Percentiles rank a stretch among this genome's conserved stretches.
phyloP scores from a whole-genome alignment of 2,888 invertebrate genomes.

The Zaprionus bogoriensis region DNA sequence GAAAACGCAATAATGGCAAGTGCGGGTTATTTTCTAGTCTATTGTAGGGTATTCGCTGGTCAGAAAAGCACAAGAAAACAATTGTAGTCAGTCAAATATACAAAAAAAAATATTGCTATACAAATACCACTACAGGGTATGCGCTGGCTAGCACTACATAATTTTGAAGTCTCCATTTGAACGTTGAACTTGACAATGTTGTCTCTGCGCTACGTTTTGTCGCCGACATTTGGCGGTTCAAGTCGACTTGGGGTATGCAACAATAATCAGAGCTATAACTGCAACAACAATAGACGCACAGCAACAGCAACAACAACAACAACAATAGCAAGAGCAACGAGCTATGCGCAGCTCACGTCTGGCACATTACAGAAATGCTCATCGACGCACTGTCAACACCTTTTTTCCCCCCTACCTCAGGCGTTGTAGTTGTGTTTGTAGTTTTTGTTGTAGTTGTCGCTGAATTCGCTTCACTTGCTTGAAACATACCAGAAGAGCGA shows the following conservation, averaged over 20 bases:
- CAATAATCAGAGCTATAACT: neutral
- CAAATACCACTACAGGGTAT: neutral
- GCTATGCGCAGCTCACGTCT: constrained; percentile 35
- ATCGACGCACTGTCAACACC: constrained; percentile 60
- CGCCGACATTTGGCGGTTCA: constrained; percentile 24
- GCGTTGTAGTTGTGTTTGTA: neutral
- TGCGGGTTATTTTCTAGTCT: too few species aligned
- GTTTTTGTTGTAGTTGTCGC: neutral
- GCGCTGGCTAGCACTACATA: neutral
- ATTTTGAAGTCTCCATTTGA: constrained; percentile 1
- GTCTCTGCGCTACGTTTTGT: neutral
- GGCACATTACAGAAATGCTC: constrained; percentile 47
- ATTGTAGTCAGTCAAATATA: too few species aligned
- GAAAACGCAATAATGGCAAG: too few species aligned
- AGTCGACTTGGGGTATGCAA: constrained; percentile 19
- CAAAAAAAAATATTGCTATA: too few species aligned
- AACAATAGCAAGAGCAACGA: constrained; percentile 6
- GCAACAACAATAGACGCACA: neutral
- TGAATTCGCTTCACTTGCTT: constrained; percentile 7
- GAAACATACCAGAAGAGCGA: neutral
- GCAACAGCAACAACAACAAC: constrained; percentile 4
- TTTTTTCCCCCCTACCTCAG: constrained; percentile 23
- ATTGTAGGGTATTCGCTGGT: too few species aligned
- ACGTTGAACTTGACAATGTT: constrained; percentile 24
- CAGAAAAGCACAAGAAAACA: too few species aligned